Evolutionary conservation across 2,888 invertebrate species (phyloP), one percentile per base, ranked within the genome.

Genomic region (Sturmia bella): DNA sequence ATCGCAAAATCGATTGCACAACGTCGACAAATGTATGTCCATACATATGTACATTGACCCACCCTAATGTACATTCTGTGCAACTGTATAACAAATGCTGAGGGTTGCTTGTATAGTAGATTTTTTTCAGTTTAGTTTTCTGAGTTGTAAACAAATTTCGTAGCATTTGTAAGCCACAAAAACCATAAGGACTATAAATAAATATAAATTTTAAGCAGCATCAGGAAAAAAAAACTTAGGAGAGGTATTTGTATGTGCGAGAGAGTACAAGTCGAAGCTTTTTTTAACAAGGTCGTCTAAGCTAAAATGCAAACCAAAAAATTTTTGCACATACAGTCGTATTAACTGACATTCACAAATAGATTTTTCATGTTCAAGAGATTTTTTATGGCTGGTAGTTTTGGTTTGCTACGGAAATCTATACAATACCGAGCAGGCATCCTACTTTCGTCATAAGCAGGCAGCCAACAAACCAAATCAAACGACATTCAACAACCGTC

Each of bases 61-160:
- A n/a, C n/a, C n/a, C n/a, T n/a, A n/a, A 32, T 3, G 52, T 77
- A 56, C 54, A 45, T n/a, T 57, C 24, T 59, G n/a, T n/a, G 66
- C 52, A 52, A 37, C 48, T 64, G 72, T 43, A 57, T 64, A 63
- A 70, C 73, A 15, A 57, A 56, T 37, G 41, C 19, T 32, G 39
- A 43, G 64, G 41, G 24, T 39, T 57, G 52, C 39, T 59, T 54
- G 45, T 13, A 19, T 13, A 19, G 63, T 39, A 27, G 15, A 54
- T 13, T 64, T 45, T 64, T 43, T 5, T 32, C 27, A 4, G 3
- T 27, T 27, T 27, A 43, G 17, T 52, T 66, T 66, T 70, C 54
- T 41, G 64, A 64, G 69, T 74, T 70, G 82, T 78, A 78, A 82
- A 82, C 78, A 82, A 82, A 78, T 82, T 82, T 82, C 54, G 48